Evolutionary conservation across 2,113 vertebrate genomes (phyloP).

Genomic region (Progne subis): DNA sequence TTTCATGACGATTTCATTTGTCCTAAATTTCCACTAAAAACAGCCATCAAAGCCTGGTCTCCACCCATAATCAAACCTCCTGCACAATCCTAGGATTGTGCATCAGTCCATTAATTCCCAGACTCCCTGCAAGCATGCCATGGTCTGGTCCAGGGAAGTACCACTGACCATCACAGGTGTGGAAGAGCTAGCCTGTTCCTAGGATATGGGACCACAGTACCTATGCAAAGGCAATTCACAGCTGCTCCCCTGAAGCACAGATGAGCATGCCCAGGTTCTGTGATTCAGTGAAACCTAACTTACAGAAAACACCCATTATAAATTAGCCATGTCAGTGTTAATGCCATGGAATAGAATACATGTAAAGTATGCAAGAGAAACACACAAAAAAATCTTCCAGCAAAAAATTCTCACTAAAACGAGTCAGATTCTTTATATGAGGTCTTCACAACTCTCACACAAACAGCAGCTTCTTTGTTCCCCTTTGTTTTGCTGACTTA

Average conservation of each 20-base stretch:
- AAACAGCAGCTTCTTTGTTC: not conserved
- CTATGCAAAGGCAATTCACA: fast-evolving
- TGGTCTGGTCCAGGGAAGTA: not conserved
- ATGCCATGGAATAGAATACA: not conserved
- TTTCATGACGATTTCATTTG: not conserved
- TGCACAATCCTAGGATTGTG: not conserved
- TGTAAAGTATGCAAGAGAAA: not conserved
- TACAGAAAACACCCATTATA: not conserved
- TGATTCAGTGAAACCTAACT: not conserved
- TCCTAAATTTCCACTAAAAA: not conserved
- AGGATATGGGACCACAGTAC: fast-evolving
- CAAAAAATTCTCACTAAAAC: not conserved
- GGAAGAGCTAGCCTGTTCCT: not conserved
- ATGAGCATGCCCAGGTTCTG: no score
- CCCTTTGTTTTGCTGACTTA: not conserved
- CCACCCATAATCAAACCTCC: not conserved
- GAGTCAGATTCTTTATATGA: not conserved
- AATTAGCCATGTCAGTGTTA: not conserved
- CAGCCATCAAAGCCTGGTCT: not conserved
- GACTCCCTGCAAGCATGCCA: not conserved
- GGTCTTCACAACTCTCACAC: not conserved
- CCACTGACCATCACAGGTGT: fast-evolving
- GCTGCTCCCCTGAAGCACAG: not conserved
- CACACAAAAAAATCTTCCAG: not conserved
- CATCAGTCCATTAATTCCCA: not conserved